Conservation (phyloP, 2,113 vertebrate genomes). For the Misgurnus mizolepis region DNA sequence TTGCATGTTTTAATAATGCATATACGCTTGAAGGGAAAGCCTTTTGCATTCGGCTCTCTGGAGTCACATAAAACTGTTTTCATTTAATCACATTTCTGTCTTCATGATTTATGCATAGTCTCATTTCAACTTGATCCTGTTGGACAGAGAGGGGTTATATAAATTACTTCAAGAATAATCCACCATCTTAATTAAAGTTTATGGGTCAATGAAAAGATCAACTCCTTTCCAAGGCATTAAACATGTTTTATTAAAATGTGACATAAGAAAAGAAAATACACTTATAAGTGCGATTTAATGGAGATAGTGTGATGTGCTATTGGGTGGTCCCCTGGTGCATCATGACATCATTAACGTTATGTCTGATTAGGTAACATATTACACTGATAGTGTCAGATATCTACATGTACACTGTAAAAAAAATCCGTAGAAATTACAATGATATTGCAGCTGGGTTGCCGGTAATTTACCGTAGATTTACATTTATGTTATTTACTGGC, state of each 20-base stretch:
- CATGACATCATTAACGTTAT: no score
- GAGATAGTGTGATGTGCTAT: no score
- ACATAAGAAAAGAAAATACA: not conserved
- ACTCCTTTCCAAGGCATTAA: not conserved
- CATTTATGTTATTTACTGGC: no score
- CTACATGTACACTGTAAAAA: no score
- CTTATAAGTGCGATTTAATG: not conserved
- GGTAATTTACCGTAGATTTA: no score
- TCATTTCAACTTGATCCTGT: not conserved
- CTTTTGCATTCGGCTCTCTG: constrained; percentile 55
- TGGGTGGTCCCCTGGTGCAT: no score
- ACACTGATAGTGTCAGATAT: no score
- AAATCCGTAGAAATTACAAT: no score
- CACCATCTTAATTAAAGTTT: no score
- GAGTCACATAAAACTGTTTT: constrained; percentile 44
- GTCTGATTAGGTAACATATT: no score
- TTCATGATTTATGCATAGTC: constrained; percentile 15
- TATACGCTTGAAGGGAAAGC: constrained; percentile 58
- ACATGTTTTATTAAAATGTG: not conserved
- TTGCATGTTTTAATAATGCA: constrained; percentile 66
- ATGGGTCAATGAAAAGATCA: not conserved
- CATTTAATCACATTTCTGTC: constrained; percentile 17
- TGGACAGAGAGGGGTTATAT: not conserved
- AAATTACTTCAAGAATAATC: not conserved
- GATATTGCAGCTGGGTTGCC: no score